Evolutionary conservation across 2,888 invertebrate genomes (phyloP).

Genomic region (Alcis repandata): DNA sequence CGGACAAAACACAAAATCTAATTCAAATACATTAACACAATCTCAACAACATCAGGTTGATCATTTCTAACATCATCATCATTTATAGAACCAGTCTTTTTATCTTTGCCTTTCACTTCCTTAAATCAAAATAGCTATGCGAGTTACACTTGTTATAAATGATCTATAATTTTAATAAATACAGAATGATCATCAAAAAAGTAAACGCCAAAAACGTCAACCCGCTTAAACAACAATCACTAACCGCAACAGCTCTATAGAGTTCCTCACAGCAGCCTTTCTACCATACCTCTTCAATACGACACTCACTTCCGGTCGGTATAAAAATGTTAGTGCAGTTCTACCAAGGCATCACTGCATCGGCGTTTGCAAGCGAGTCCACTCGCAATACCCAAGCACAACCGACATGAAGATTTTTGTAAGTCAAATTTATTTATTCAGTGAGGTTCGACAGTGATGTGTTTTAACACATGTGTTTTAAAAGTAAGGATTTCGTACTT

Average conservation of each 20-base stretch:
- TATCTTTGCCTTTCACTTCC: no score
- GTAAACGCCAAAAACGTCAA: background rate
- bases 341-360: constrained; percentile 71
- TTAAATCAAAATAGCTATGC: no score
- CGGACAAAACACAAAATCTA: no score
- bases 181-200: no score
- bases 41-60: no score
- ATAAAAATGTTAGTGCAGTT: constrained; percentile 81
- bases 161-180: no score
- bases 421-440: constrained; percentile 59
- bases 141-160: no score
- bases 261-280: constrained; percentile 69
- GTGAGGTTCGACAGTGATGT: constrained; percentile 26
- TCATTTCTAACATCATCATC: no score
- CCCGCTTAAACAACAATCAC: constrained; percentile 9
- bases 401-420: constrained; percentile 82
- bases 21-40: no score
- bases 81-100: no score
- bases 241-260: constrained; percentile 58
- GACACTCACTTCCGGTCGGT: constrained; percentile 80
- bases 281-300: constrained; percentile 61
- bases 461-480: no score
- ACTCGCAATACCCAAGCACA: constrained; percentile 61
- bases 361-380: constrained; percentile 56
- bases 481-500: no score